Evolutionary conservation across 2,113 vertebrate species (phyloP), one percentile per base, ranked within the genome.

Genomic region (Phalacrocorax aristotelis): DNA sequence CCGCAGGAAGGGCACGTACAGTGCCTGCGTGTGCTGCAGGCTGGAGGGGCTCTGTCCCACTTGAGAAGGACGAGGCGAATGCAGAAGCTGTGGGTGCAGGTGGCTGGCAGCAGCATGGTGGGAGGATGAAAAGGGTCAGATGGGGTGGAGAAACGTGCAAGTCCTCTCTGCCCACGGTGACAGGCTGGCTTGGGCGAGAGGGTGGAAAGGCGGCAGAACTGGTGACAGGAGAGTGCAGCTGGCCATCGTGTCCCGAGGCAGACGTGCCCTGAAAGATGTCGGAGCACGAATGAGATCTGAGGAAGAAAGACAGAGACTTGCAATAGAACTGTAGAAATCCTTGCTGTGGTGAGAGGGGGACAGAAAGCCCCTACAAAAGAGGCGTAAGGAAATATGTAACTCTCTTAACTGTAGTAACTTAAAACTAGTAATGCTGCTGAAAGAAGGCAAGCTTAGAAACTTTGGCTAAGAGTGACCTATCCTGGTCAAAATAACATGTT

Each of bases 1-100:
- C 70, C 9, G 5, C 2, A 4, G 65, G 58, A 27, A 9, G 34
- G 55, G 30, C 10, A 1, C 1, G 3, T 2, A 5, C 8, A 2
- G 42, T 1, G 30, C 29, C 52, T 2, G 5, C 3, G 11, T 5
- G 55, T 22, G 36, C 42, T 36, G 44, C 18, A 6, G 49, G 1
- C 13, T 34, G 66, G 1, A 0, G 9, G 54, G 55, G 77, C 46
- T 66, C 30, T 30, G 0, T 17, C 51, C 83, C 7, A 3, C 46
- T 12, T 9, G 34, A 5, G 62, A 19, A 55, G 48, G 42, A 2
- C 13, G 1, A 9, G 8, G 1, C 3, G 5, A 13, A 9, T 3
- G 3, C 83, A 40, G 69, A 16, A n/a, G 32, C 55, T 2, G 55
- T 9, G 26, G n/a, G 48, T 12, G 25, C 44, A 0, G 34, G 70